A percentile compares a stretch with the other conserved stretches of the same genome.
phyloP scores from a whole-genome alignment of 2,113 vertebrate genomes.

The Uria lomvia region DNA sequence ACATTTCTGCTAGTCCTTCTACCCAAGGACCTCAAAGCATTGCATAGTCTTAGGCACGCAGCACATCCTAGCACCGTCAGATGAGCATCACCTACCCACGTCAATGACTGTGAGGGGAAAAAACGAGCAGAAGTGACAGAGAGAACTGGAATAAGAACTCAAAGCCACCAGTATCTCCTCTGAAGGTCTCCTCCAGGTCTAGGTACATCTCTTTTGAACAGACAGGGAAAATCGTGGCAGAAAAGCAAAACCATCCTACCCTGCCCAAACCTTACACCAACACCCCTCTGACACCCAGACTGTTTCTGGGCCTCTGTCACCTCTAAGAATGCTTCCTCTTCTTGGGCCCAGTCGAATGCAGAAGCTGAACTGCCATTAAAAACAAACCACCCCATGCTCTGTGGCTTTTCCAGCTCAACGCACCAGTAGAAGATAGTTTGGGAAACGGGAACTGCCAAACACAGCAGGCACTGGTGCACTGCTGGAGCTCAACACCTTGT shows the following conservation, averaged over 20 bases:
- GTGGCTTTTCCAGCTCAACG: background rate
- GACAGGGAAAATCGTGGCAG: rapidly evolving
- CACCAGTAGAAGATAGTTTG: background rate
- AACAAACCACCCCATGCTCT: background rate
- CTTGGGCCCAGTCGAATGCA: background rate
- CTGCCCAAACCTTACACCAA: background rate
- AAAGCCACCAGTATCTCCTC: background rate
- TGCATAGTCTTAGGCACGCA: rapidly evolving
- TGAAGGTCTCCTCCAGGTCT: background rate
- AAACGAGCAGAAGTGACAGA: background rate
- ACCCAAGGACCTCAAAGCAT: background rate
- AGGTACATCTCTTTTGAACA: background rate
- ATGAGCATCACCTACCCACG: background rate
- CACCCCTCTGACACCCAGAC: background rate
- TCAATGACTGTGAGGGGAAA: rapidly evolving
- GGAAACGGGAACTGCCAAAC: background rate
- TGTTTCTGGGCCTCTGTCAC: background rate
- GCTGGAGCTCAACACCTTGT: background rate
- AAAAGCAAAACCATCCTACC: background rate
- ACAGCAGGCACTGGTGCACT: background rate
- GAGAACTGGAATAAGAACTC: background rate
- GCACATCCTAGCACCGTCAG: background rate
- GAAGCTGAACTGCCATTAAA: background rate
- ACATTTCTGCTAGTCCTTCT: background rate
- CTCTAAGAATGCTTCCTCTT: background rate